Evolutionary conservation across 2,797 vertebrate genomes (phyloP).

Genomic region (Myotis planiceps): DNA sequence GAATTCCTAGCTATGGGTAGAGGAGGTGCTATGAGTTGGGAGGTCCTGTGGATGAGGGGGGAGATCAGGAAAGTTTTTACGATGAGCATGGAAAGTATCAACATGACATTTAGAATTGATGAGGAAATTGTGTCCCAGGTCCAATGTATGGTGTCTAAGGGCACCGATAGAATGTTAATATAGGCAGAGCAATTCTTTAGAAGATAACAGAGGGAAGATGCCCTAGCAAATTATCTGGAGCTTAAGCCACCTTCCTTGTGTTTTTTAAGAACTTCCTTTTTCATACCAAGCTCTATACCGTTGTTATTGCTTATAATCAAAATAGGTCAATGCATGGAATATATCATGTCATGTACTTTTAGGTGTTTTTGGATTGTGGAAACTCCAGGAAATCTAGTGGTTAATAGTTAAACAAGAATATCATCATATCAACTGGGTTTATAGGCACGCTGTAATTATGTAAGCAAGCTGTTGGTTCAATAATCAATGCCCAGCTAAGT

Average conservation of each 20-base stretch:
- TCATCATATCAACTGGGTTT: conserved; percentile 66
- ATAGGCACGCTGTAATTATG: conserved; percentile 66
- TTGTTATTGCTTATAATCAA: not conserved
- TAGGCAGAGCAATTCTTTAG: not conserved
- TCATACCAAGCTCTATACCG: not conserved
- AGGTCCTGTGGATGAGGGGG: not conserved
- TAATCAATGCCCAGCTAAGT: conserved; percentile 50
- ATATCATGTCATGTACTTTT: not conserved
- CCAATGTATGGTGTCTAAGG: not conserved
- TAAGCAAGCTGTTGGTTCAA: conserved; percentile 77
- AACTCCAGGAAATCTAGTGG: conserved; percentile 61
- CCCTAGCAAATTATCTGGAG: not conserved
- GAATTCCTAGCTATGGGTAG: not conserved
- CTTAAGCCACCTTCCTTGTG: not conserved
- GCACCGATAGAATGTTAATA: not conserved
- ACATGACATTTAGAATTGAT: not conserved
- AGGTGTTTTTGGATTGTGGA: conserved; percentile 43
- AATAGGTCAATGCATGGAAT: not conserved
- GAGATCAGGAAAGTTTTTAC: not conserved
- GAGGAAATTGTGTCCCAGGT: not conserved
- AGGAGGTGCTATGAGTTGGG: not conserved
- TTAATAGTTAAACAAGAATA: conserved; percentile 72
- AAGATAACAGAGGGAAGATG: not conserved
- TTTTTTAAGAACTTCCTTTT: conserved; percentile 53
- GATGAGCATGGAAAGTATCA: not conserved